Evolutionary conservation across 30 jellyfish, hydroid and myxozoan species (phyloP).

Genomic region (Hydractinia echinata): DNA sequence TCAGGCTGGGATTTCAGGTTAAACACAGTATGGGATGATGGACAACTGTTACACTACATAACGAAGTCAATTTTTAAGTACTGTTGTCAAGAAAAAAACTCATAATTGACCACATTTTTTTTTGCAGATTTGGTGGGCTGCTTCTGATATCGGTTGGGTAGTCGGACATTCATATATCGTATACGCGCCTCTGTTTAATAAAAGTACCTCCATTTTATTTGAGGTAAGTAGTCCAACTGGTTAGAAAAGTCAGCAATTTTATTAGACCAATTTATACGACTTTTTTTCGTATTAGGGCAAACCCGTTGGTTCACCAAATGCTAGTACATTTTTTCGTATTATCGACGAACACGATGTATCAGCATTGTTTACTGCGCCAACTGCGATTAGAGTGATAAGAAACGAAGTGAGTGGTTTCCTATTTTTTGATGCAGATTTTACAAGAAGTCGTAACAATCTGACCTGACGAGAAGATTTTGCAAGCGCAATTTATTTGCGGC

Average conservation of each 20-base stretch:
- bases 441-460: background rate
- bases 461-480: background rate
- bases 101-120: background rate
- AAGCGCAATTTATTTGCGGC: too few relatives aligned
- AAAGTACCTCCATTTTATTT: constrained; percentile 82
- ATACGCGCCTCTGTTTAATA: constrained; percentile 89
- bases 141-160: constrained; percentile 98
- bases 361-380: constrained; percentile 89
- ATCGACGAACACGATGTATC: constrained; percentile 86
- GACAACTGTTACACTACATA: too few relatives aligned
- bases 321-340: constrained; percentile 77
- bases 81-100: too few relatives aligned
- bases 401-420: constrained; percentile 61
- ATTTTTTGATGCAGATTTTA: background rate
- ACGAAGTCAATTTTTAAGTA: too few relatives aligned
- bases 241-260: background rate
- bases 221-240: constrained; percentile 49
- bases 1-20: too few relatives aligned
- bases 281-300: constrained; percentile 59
- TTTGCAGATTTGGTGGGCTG: constrained; percentile 97
- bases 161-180: constrained; percentile 94
- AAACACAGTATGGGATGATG: too few relatives aligned
- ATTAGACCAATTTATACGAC: background rate
- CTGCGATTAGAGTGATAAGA: constrained; percentile 78
- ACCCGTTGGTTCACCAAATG: constrained; percentile 92